Evolutionary conservation across 2,888 invertebrate genomes (phyloP), one percentile per base, ranked within the genome.

Genomic region (Amphimallon solstitiale): DNA sequence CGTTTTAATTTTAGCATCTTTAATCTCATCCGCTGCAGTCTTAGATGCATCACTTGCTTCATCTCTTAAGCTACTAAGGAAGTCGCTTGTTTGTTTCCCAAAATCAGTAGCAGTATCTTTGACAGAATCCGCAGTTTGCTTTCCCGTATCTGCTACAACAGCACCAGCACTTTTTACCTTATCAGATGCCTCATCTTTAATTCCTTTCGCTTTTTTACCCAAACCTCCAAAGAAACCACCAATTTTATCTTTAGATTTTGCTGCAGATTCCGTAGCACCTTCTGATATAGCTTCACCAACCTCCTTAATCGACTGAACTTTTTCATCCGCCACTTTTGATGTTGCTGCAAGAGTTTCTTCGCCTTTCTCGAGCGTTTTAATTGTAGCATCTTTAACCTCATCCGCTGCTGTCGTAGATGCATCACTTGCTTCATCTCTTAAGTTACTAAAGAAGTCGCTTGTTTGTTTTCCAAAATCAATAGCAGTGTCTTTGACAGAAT

Each of bases 261-360:
- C 19, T 15, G 15, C 10, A 15, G 59, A 54, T 2, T 40, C 49
- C 14, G 62, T 65, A 1, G 56, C 38, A 40, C 64, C 65, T 49
- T 43, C 45, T 3, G 61, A 51, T 23, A 14, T 23, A 10, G 45
- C 46, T 10, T 67, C 63, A 3, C 6, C 40, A 9, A 23, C 29
- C 40, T 48, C 10, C 14, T 48, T 45, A 6, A 48, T 9, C 5
- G 38, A 37, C 23, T 48, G 48, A 23, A 65, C 61, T 48, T 69
- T 68, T 14, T 66, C 70, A 45, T 73, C 70, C 40, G 54, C n/a
- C 38, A 59, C 61, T 34, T 54, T 19, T 21, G 45, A 34, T 17
- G 15, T 17, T 15, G 35, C 9, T 12, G 3, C 9, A 34, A 51
- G 2, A 9, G 15, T 34, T 9, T 34, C 12, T 2, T 6, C 12